Percentiles rank a stretch among this genome's conserved stretches.
Conservation (phyloP, 2,888 invertebrate species). For the Nebria salina region DNA sequence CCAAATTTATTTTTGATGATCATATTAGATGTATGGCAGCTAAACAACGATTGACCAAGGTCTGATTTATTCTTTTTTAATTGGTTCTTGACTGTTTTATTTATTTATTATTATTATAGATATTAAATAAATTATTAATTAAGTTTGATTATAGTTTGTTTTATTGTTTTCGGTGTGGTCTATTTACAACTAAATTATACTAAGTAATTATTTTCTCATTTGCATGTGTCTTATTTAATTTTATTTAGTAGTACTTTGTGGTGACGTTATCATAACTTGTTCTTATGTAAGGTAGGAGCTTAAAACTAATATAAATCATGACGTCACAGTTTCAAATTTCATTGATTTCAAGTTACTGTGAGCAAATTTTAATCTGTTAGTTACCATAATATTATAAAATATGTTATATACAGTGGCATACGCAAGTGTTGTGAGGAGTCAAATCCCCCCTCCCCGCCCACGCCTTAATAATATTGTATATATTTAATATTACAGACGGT, state of each 20-base stretch:
- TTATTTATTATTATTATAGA: neutral
- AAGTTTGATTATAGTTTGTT: neutral
- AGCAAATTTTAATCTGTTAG: no score
- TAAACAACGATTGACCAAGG: conserved; percentile 87
- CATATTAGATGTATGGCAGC: conserved; percentile 99
- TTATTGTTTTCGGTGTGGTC: neutral
- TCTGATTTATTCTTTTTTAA: conserved; percentile 54
- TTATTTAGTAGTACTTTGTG: neutral
- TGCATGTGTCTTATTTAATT: neutral
- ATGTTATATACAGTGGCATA: no score
- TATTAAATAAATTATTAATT: neutral
- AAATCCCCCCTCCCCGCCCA: no score
- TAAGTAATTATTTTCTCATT: neutral
- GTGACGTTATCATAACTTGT: no score
- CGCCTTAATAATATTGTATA: no score
- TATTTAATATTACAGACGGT: no score
- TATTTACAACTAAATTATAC: neutral
- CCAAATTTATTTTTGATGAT: conserved; percentile 97
- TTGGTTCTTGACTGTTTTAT: neutral
- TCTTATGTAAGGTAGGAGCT: no score
- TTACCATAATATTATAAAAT: no score
- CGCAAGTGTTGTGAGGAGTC: no score
- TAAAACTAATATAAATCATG: no score
- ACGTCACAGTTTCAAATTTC: no score
- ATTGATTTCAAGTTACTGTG: no score